phyloP scores from a whole-genome alignment of 2,797 vertebrate species.

The Myripristis murdjan region DNA sequence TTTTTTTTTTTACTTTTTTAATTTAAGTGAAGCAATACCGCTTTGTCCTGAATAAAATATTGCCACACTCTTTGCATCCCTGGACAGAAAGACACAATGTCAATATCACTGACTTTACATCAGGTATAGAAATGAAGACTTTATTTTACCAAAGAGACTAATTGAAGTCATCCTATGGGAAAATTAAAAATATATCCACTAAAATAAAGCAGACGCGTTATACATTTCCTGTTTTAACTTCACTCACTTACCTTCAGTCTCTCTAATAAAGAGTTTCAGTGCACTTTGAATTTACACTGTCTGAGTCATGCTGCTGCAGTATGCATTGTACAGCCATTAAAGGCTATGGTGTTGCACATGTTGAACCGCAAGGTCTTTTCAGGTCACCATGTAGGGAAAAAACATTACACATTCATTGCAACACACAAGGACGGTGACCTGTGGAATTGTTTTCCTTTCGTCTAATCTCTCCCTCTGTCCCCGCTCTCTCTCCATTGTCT shows the following conservation, averaged over 20 bases:
- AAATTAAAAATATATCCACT: too few relatives aligned
- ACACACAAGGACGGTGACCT: constrained; percentile 43
- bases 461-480: constrained; percentile 55
- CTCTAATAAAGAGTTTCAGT: constrained; percentile 28
- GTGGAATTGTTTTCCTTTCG: constrained; percentile 40
- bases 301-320: constrained; percentile 29
- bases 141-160: too few relatives aligned
- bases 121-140: too few relatives aligned
- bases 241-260: too few relatives aligned
- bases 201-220: too few relatives aligned
- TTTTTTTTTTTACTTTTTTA: too few relatives aligned
- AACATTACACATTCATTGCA: constrained; percentile 42
- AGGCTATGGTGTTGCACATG: constrained; percentile 18
- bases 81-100: too few relatives aligned
- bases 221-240: not conserved
- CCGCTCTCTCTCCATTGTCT: constrained; percentile 52
- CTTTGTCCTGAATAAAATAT: too few relatives aligned
- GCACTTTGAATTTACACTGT: constrained; percentile 26
- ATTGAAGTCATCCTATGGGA: too few relatives aligned
- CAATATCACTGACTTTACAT: too few relatives aligned
- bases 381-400: constrained; percentile 50
- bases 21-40: too few relatives aligned
- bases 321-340: constrained; percentile 38
- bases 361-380: constrained; percentile 29
- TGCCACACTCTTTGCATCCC: too few relatives aligned